phyloP scores from a whole-genome alignment of 2,797 vertebrate species.

The Philypnodon macrostomus region DNA sequence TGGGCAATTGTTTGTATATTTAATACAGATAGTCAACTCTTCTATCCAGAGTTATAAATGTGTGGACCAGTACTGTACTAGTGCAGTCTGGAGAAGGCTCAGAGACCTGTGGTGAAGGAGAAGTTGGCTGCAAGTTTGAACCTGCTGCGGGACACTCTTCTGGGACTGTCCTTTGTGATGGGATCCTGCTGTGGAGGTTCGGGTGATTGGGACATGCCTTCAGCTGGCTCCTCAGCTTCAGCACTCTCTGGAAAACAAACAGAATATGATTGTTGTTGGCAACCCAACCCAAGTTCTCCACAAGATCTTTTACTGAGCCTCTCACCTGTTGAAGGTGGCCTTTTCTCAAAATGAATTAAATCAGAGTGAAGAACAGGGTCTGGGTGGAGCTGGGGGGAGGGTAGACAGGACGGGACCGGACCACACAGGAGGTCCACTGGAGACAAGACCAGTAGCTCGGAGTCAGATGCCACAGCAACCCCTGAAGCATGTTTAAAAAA shows the following conservation, averaged over 20 bases:
- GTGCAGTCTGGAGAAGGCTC: slow-evolving; percentile 15
- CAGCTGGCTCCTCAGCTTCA: slow-evolving; percentile 12
- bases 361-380: slow-evolving; percentile 84
- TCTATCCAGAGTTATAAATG: slow-evolving; percentile 51
- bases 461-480: slow-evolving; percentile 68
- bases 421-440: slow-evolving; percentile 91
- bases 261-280: too few relatives aligned
- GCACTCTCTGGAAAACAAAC: slow-evolving; percentile 32
- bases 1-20: slow-evolving; percentile 14
- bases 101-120: slow-evolving; percentile 83
- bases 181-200: slow-evolving; percentile 14
- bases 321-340: slow-evolving; percentile 52
- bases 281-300: too few relatives aligned
- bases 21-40: slow-evolving; percentile 51
- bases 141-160: slow-evolving; percentile 84
- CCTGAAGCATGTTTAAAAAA: slow-evolving; percentile 48
- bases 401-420: slow-evolving; percentile 92
- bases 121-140: slow-evolving; percentile 95
- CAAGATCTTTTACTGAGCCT: not conserved
- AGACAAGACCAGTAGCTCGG: slow-evolving; percentile 84
- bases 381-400: slow-evolving; percentile 91
- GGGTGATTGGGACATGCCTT: slow-evolving; percentile 13
- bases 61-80: slow-evolving; percentile 7
- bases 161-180: slow-evolving; percentile 77
- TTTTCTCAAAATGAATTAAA: slow-evolving; percentile 90